Evolutionary conservation across 2,113 vertebrate genomes (phyloP), one percentile per base, ranked within the genome.

Genomic region (Parotia lawesii): DNA sequence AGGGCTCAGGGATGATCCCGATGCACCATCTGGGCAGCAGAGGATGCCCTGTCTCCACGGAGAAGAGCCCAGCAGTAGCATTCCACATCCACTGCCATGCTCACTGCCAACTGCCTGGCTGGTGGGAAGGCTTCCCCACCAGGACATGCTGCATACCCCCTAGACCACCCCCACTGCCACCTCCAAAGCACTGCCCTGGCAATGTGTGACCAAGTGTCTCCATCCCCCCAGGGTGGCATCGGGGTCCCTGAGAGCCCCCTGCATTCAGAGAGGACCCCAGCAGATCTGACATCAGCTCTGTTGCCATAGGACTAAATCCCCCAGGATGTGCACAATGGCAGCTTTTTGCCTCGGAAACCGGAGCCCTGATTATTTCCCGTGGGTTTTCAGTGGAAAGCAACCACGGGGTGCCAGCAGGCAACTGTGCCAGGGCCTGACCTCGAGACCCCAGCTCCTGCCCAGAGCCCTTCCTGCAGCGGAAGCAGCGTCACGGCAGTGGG

Each of bases 211-310:
- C 57, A 28, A 44, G 19, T 7, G 9, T 23, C 5, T 21, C 57
- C 57, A 71, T 21, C 42, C 45, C n/a, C 48, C 25, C 1, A 1
- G 6, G 20, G 13, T 29, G 48, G 66, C 47, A 75, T 14, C 1
- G 1, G 17, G 53, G 35, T n/a, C 54, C 28, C 62, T 8, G 33
- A 0, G 1, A 82, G n/a, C 11, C 37, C 56, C n/a, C 21, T 0
- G 0, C 38, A 3, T 53, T 84, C 12, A 3, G 33, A 3, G 33
- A 62, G 21, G 18, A 87, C 20, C 16, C 44, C 54, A 58, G 29
- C 19, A 72, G 40, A 67, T 58, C 56, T 58, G 38, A 60, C 17
- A 10, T 69, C 73, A 87, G 44, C 35, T 58, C 71, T 2, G 1
- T 51, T 81, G 56, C 74, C 58, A 82, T 87, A 61, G 29, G 47